Evolutionary conservation across 2,888 invertebrate species (phyloP), one percentile per base, ranked within the genome.

Genomic region (Lathronympha strigana): DNA sequence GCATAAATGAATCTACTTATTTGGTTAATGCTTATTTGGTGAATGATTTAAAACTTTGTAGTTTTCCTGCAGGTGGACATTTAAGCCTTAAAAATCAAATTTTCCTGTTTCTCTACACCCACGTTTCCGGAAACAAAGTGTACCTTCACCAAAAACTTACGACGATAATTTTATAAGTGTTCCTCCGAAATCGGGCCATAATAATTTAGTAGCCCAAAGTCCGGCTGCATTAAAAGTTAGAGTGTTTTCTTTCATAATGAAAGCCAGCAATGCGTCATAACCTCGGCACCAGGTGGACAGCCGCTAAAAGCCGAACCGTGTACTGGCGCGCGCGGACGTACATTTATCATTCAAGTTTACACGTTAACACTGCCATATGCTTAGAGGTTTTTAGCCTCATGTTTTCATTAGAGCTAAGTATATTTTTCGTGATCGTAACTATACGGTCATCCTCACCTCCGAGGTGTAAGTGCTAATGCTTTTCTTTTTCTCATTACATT

Each of bases 291-390:
- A 61, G 66, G 60, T 61, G 64, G 66, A 54, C 60, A 47, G 47
- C 21, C 31, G 61, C 60, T 66, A 66, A 66, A 66, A 66, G 66
- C 66, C 53, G 60, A 66, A 47, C 61, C 66, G 60, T 66, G 66
- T 66, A 54, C 53, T 33, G 45, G 15, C 47, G 61, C 49, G 49
- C 61, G 54, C 61, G 64, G 58, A 28, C 58, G 49, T 19, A 50
- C 64, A 64, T 64, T 64, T 64, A 64, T 64, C 64, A 64, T 64
- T 64, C 64, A 60, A 64, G 50, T 60, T 60, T 64, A 64, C 58
- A 64, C 58, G 64, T 63, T 58, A 58, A 43, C 43, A 58, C 25
- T 21, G 64, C 64, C 51, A 36, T 53, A 58, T 64, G 58, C 64
- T 64, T 53, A 60, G 63, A 45, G 58, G 64, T 64, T 64, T 64